Conservation (phyloP, 1,140 invertebrate species). For the Brachionus manjavacas region DNA sequence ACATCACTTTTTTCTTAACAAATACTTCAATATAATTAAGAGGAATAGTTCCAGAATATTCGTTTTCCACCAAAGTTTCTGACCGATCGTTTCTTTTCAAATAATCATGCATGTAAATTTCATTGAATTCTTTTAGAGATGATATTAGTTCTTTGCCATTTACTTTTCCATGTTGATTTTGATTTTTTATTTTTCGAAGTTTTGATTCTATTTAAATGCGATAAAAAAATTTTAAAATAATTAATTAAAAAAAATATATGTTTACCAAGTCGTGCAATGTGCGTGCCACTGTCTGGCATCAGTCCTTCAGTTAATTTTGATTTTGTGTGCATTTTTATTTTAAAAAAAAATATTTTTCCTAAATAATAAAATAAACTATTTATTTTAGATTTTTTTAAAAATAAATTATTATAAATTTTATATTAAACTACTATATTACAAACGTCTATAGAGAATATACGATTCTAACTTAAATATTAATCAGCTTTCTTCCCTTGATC, state of each 20-base stretch:
- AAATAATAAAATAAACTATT: background rate
- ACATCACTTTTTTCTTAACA: no score
- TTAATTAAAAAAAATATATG: background rate
- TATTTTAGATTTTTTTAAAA: background rate
- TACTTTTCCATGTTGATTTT: background rate
- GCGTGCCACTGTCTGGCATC: background rate
- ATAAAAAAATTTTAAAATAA: background rate
- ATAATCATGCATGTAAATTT: conserved; percentile 34
- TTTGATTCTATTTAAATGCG: background rate
- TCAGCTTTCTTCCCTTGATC: no score
- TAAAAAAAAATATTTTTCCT: background rate
- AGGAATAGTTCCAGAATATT: background rate
- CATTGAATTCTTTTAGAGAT: conserved; percentile 8
- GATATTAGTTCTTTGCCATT: background rate
- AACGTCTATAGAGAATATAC: no score
- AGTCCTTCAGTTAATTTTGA: background rate
- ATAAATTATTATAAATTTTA: background rate
- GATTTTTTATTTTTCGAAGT: background rate
- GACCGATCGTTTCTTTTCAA: background rate
- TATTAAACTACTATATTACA: background rate
- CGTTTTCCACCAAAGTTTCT: background rate
- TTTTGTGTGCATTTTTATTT: conserved; percentile 17
- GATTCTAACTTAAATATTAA: no score
- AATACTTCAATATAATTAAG: background rate
- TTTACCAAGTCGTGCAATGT: background rate